Base-by-base conservation (phyloP, 2,888 invertebrate species). In the Cheilosia pagana region DNA sequence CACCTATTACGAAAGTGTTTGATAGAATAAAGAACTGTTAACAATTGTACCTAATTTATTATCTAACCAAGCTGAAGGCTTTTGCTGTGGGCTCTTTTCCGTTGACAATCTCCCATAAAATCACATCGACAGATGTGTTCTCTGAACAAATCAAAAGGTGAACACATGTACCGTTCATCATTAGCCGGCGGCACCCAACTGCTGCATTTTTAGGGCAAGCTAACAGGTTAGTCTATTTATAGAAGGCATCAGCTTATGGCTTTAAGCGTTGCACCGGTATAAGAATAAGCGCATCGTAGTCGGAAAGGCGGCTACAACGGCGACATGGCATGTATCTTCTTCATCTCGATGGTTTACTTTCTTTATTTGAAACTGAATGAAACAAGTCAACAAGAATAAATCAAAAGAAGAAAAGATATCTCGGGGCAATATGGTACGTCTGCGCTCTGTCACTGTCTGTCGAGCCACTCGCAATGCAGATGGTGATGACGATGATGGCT, bases 171-270 rank as follows among this genome's bases (percentile, higher is more conserved):
- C 10, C 28, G 59, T 25, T 35, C n/a, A 45, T 59, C 21, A 63
- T 25, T 21, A 48, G 19, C 14, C 14, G 12, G 3, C 16, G 16
- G n/a, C 14, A 12, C 5, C 10, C 41, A 10, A 25, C 31, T 41
- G 60, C 59, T 43, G 1, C 65, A 45, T 10, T 79, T 83, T 74
- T 79, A 79, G 79, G 79, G 65, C 68, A 74, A 68, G 21, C 79
- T 53, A 74, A 83, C 79, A 74, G 74, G 78, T 83, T 78, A 74
- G 70, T 78, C 83, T 74, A 78, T 83, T 83, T 78, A 75, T 79
- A 83, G 79, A 65, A 74, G 19, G 6, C 48, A n/a, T n/a, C n/a
- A 45, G 16, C 41, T 55, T 67, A 52, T 63, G 45, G 35, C 1
- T 60, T 63, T 19, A 35, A 53, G 67, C 23, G 63, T 14, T 14